Evolutionary conservation across 2,888 invertebrate genomes (phyloP), one percentile per base, ranked within the genome.

Genomic region (Scaptomyza parva): DNA sequence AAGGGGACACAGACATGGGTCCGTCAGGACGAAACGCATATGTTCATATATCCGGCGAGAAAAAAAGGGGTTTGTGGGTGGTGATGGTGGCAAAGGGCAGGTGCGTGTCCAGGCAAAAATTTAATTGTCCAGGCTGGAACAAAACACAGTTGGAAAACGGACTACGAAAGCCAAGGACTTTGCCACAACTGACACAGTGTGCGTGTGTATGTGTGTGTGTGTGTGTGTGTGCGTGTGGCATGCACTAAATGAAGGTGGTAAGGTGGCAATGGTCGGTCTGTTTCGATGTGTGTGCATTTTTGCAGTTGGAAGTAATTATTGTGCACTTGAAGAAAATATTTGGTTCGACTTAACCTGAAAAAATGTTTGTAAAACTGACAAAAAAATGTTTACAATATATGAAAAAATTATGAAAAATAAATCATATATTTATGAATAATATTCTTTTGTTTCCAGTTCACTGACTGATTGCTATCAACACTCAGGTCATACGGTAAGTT

Each of bases 171-270:
- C 64, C 68, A 55, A 70, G 69, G 59, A 63, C 76, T 77, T 77
- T 84, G 81, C 81, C 75, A 82, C 82, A 84, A 83, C 79, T 83
- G 82, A 84, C 82, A 83, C 82, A 83, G 70, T 24, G 72, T n/a
- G n/a, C n/a, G n/a, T n/a, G n/a, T n/a, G n/a, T n/a, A n/a, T n/a
- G n/a, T n/a, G n/a, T n/a, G n/a, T n/a, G n/a, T n/a, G n/a, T n/a
- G n/a, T n/a, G n/a, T n/a, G n/a, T n/a, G n/a, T n/a, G n/a, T n/a
- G n/a, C n/a, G n/a, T 83, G 75, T 35, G 47, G 39, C 33, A 37
- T 30, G 14, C 45, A 37, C 18, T 14, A 18, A 28, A 12, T 39
- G n/a, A 28, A 22, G 57, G 17, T 17, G 40, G 41, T 1, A 33
- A 33, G 47, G n/a, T 30, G 47, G 30, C 47, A n/a, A 47, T 30